These are phyloP conservation scores for Euphydryas editha DNA, from an alignment of 2,888 invertebrate species.

Conservation along the genomic window DNA sequence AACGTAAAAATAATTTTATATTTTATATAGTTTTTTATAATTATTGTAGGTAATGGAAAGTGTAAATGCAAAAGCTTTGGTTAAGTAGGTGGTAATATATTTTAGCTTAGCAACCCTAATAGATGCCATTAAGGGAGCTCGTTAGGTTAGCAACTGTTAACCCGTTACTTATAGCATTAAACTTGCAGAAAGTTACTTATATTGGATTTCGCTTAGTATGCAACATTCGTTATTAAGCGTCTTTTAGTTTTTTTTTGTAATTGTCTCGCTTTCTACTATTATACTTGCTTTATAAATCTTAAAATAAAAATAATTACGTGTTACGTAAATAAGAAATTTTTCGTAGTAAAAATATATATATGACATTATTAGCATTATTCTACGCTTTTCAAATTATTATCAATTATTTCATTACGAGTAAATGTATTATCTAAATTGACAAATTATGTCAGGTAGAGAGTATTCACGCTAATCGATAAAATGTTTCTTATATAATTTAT, in stretches of 20 bases:
- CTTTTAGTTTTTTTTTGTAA: background rate
- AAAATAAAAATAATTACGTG: too few relatives aligned
- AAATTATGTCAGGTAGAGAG: background rate
- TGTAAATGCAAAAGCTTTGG: slow-evolving; percentile 22
- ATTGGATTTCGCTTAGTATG: background rate
- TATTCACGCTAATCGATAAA: background rate
- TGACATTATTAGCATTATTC: too few relatives aligned
- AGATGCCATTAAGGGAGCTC: slow-evolving; percentile 30
- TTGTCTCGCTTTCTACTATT: too few relatives aligned
- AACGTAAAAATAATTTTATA: too few relatives aligned
- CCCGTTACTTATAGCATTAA: slow-evolving; percentile 26
- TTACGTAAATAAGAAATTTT: too few relatives aligned
- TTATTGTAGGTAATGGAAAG: slow-evolving; percentile 17
- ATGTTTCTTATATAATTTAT: background rate
- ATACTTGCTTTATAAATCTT: too few relatives aligned
- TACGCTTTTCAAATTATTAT: too few relatives aligned
- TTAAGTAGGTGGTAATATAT: slow-evolving; percentile 32
- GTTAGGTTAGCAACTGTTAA: slow-evolving; percentile 31
- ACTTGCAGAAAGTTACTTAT: slow-evolving; percentile 19
- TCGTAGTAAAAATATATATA: too few relatives aligned
- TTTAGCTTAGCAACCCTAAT: slow-evolving; percentile 32
- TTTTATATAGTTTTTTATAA: slow-evolving; percentile 12
- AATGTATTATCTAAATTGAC: background rate
- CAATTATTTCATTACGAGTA: background rate
- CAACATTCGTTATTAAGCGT: slow-evolving; percentile 4